Base-by-base conservation (phyloP, 2,113 vertebrate genomes). In the Calidris pygmaea region DNA sequence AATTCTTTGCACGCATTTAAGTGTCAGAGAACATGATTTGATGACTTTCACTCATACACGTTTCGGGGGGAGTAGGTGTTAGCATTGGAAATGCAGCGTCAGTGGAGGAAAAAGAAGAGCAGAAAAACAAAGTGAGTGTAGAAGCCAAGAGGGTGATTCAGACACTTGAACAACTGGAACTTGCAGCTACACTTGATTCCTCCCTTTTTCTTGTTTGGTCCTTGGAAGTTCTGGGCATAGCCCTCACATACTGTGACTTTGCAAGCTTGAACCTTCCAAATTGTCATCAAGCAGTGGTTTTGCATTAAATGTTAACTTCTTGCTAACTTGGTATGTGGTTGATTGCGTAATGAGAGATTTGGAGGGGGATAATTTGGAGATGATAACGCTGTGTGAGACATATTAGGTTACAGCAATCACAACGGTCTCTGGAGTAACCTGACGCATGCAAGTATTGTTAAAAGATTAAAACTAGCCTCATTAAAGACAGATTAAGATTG, bases 401-500 rank as follows among this genome's bases (percentile, higher is more conserved):
- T 20, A 35, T 8, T 48, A 58, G 60, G 79, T 73, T 93, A 59
- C 85, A 83, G 37, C 65, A 74, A 55, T 80, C 87, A 74, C 22
- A 93, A 8, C 0, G 1, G 39, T 85, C 91, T 73, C 75, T 79
- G 79, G 78, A 90, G 90, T 48, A 86, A 90, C 67, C 63, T 90
- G 87, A 66, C 4, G 4, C 48, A 27, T 41, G 50, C 68, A 47
- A 52, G 23, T 34, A 35, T 52, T 75, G 65, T 67, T 93, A 34
- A 67, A 68, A 84, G 60, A 16, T 34, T 32, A 56, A 81, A 89
- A 89, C 89, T 68, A 87, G 65, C 47, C 66, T 89, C 65, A 75
- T 91, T 95, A 73, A 94, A 89, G 50, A 41, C 76, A 89, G 37
- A 63, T 92, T 62, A 95, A 94, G 84, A 55, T 37, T 75, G 73